Evolutionary conservation across 1,140 invertebrate genomes (phyloP).

Genomic region (Artemia franciscana): DNA sequence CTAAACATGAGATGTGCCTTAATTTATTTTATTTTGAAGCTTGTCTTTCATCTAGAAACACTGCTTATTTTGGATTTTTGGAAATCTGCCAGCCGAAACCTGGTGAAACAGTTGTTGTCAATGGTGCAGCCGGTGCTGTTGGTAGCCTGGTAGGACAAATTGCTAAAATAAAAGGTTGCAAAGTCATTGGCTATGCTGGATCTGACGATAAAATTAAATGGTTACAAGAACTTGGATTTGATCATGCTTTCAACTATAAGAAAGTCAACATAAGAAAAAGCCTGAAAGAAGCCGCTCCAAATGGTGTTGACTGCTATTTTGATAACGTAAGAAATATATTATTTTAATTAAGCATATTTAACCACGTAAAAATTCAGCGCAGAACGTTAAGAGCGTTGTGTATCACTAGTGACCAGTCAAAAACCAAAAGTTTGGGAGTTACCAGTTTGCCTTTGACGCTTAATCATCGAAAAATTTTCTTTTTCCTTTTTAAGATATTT

Average conservation of each 20-base stretch:
- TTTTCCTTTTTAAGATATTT: too few species aligned
- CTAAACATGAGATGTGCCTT: too few species aligned
- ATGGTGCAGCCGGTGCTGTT: constrained; percentile 34
- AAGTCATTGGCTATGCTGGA: constrained; percentile 43
- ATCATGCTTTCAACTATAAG: constrained; percentile 45
- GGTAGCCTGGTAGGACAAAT: constrained; percentile 46
- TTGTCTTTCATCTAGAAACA: too few species aligned
- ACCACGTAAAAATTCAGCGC: background rate
- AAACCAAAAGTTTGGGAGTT: too few species aligned
- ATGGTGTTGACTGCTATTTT: constrained; percentile 44
- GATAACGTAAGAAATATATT: constrained; percentile 33
- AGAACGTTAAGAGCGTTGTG: too few species aligned
- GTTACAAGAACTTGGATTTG: constrained; percentile 37
- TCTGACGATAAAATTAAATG: constrained; percentile 40
- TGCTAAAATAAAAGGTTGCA: constrained; percentile 38
- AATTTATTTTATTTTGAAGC: too few species aligned
- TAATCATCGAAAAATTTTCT: too few species aligned
- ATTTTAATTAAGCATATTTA: background rate
- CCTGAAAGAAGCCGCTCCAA: constrained; percentile 34
- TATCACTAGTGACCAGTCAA: too few species aligned
- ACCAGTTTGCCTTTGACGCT: too few species aligned
- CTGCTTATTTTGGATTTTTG: constrained; percentile 45
- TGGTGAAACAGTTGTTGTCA: constrained; percentile 40
- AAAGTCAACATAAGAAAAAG: constrained; percentile 25
- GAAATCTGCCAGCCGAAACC: constrained; percentile 37